These are phyloP conservation scores for Aphelocoma californica DNA, from an alignment of 2,797 vertebrate species.

Conservation along the genomic window DNA sequence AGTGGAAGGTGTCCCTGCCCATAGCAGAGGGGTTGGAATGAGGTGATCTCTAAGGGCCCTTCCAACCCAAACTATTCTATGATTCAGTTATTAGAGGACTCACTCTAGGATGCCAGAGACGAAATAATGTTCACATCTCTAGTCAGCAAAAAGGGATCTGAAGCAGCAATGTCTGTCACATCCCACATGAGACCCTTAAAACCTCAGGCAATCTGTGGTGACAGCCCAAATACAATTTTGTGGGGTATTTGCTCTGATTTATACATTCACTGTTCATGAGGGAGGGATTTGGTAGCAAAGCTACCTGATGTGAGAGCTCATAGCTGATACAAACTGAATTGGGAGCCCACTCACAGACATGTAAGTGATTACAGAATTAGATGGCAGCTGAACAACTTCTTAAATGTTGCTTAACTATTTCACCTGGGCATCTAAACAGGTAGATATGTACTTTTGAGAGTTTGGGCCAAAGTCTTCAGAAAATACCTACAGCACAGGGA, in stretches of 20 bases:
- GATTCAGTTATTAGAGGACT: background rate
- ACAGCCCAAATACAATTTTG: background rate
- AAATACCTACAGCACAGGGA: background rate
- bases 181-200: background rate
- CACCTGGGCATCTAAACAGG: background rate
- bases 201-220: background rate
- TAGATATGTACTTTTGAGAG: background rate
- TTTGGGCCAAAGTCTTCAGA: background rate
- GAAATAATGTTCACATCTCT: background rate
- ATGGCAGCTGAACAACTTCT: background rate
- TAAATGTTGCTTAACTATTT: background rate
- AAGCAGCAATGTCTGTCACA: background rate
- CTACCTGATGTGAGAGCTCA: background rate
- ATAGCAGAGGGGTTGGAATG: background rate
- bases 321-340: background rate
- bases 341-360: background rate
- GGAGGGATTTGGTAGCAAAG: background rate
- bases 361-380: background rate
- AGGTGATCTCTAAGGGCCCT: background rate
- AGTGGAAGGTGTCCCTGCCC: background rate
- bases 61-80: background rate
- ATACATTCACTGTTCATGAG: background rate
- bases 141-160: background rate
- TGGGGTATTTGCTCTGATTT: background rate
- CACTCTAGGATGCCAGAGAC: background rate